A percentile compares a stretch with the other conserved stretches of the same genome.
Evolutionary conservation across 2,888 invertebrate species (phyloP).

Genomic region (Chrysina gloriosa): DNA sequence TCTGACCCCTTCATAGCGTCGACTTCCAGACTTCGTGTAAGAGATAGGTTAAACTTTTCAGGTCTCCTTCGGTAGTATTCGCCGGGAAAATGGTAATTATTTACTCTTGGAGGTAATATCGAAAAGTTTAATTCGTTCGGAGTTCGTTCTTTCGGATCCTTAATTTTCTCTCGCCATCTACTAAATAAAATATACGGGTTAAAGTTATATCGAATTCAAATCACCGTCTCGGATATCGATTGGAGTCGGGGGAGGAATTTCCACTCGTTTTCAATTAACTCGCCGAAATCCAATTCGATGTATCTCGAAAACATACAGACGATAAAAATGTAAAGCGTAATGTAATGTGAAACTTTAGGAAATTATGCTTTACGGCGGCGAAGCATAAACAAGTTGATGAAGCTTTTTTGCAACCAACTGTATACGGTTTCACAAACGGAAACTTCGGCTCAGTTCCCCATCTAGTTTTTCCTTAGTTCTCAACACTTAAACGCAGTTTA

Average conservation of each 20-base stretch:
- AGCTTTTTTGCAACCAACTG: too few relatives aligned
- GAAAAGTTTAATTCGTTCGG: background rate
- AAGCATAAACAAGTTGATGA: too few relatives aligned
- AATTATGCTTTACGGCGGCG: too few relatives aligned
- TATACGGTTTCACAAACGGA: background rate
- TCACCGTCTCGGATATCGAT: too few relatives aligned
- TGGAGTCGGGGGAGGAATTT: too few relatives aligned
- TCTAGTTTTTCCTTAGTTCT: constrained; percentile 1
- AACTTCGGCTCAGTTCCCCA: background rate
- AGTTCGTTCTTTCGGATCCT: background rate
- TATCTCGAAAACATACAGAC: too few relatives aligned
- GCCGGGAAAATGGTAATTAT: background rate
- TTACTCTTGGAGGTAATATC: background rate
- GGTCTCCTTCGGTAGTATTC: background rate
- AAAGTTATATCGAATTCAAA: background rate
- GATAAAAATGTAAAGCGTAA: too few relatives aligned
- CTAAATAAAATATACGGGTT: too few relatives aligned
- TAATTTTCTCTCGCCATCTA: background rate
- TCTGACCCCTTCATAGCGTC: background rate
- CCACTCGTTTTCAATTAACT: too few relatives aligned
- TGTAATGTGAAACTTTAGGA: too few relatives aligned
- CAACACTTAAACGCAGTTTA: background rate
- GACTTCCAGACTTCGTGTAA: constrained; percentile 7
- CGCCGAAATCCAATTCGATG: too few relatives aligned
- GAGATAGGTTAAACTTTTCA: constrained; percentile 9